Base-by-base conservation (phyloP, 1,140 invertebrate species). In the Araneus ventricosus region DNA sequence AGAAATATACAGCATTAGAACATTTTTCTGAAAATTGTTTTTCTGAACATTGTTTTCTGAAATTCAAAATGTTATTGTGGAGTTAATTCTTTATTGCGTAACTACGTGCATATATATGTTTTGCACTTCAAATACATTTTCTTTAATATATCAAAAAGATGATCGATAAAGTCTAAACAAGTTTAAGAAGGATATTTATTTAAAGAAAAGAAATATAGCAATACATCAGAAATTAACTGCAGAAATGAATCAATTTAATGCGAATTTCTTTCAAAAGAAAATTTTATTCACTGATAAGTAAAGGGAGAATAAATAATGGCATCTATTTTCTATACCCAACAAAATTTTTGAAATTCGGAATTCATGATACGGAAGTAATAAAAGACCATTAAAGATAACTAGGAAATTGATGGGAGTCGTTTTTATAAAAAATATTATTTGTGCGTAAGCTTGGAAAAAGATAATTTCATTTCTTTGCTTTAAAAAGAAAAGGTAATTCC, bases 311-410 rank as follows among this genome's bases (percentile, higher is more conserved):
- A 61, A 87, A 87, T 87, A 45, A 59, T 87, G 57, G 59, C 85
- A 87, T 61, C 34, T 30, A 41, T 87, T 52, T 87, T 45, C 85
- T 37, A 61, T 87, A 45, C 52, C 22, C 20, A 61, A 87, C 30
- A 45, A 87, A 87, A 87, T 39, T 61, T 87, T 87, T 87, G 85
- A 87, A 87, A 61, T 61, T 87, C 52, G 59, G 41, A 87, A 63
- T 61, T 87, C 80, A 82, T 82, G 41, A 82, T 52, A 82, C 80
- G 80, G 85, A 61, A 61, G 85, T 87, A 87, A 61, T 61, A 87
- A 87, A 87, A 59, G 85, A 37, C 85, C 57, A 87, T 87, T 87
- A 87, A 87, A 87, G 41, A 87, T 87, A 87, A 87, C 85, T 84
- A 45, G 59, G 85, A 87, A 87, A 87, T 84, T 87, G 85, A 61